Base-by-base conservation (phyloP, 2,888 invertebrate species). In the Rutpela maculata region DNA sequence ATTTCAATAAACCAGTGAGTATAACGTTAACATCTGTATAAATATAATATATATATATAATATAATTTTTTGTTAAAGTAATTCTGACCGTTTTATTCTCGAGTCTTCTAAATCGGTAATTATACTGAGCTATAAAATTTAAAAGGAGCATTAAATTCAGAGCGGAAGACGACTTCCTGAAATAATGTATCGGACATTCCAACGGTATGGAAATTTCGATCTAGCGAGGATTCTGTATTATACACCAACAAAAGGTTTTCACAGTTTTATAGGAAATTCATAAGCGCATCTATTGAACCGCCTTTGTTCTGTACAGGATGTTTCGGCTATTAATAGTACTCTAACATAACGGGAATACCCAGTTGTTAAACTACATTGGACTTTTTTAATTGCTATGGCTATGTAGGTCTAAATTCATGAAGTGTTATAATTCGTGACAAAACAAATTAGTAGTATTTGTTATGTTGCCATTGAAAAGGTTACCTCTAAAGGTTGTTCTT, bases 251-350 rank as follows among this genome's bases (percentile, higher is more conserved):
- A 50, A 50, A n/a, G 50, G 50, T 50, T 50, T 50, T 50, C n/a
- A 50, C 50, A 50, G n/a, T 50, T 50, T 50, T 50, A 50, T 50
- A 50, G 50, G 50, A 50, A 50, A 50, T 50, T 50, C n/a, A 50
- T 50, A 50, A 50, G 50, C 50, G 50, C 50, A 50, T 50, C 50
- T 50, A 50, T 50, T 50, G 50, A 17, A n/a, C 43, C 2, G 12
- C 50, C 50, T 50, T 50, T 50, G n/a, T 50, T 50, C 50, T 6
- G n/a, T n/a, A 50, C 50, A 50, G 50, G 50, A 50, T 50, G n/a
- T 50, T 50, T 50, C n/a, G 50, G n/a, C n/a, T 50, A n/a, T 50
- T 50, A 50, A 50, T n/a, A 15, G 12, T 50, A 50, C 15, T 50
- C 50, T 15, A 50, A 50, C 50, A 50, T 50, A 50, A 50, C 50